Evolutionary conservation across 2,113 vertebrate species (phyloP).

Genomic region (Phyllostomus discolor): DNA sequence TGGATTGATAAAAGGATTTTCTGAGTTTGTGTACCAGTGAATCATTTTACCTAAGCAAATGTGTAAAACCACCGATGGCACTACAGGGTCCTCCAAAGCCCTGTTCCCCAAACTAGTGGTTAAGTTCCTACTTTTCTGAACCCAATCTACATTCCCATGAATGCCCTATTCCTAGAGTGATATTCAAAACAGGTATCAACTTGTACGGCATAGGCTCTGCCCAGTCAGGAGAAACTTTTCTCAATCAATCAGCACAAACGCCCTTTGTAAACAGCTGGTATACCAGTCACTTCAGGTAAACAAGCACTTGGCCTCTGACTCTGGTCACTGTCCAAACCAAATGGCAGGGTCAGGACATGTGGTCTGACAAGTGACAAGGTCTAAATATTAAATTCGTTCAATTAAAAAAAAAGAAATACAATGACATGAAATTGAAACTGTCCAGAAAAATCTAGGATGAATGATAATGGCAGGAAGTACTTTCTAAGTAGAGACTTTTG

Average conservation of each 20-base stretch:
- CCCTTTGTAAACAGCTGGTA: background rate
- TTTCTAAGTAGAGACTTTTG: background rate
- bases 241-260: background rate
- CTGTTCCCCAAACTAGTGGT: background rate
- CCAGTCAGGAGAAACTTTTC: background rate
- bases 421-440: background rate
- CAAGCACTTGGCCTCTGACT: background rate
- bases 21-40: background rate
- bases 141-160: background rate
- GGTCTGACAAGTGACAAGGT: background rate
- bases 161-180: background rate
- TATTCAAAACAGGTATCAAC: background rate
- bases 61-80: background rate
- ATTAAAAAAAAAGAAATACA: background rate
- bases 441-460: background rate
- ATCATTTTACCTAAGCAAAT: background rate
- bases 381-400: background rate
- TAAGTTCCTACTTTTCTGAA: background rate
- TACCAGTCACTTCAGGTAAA: background rate
- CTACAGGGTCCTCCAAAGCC: background rate
- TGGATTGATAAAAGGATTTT: background rate
- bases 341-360: background rate
- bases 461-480: background rate
- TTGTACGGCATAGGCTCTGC: background rate
- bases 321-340: background rate